Base-by-base conservation (phyloP, 2,113 vertebrate species). In the Amphiprion ocellaris region DNA sequence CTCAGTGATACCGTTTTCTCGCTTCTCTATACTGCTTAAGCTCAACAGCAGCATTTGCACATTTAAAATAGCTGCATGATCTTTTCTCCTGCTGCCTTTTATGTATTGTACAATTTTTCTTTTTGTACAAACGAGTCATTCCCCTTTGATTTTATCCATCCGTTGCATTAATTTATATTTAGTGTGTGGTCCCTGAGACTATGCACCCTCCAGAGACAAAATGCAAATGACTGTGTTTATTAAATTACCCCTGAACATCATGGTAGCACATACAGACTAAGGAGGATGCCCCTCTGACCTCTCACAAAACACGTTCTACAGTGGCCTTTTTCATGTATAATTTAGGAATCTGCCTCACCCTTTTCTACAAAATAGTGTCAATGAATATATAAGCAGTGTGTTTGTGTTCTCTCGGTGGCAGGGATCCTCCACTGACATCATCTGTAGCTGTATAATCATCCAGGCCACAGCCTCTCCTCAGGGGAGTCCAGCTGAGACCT, bases 401-500 rank as follows among this genome's bases (percentile, higher is more conserved):
- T 88, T 83, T 83, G 74, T 68, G 73, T 85, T 81, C 66, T 74
- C 55, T 86, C 50, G 2, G 79, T 70, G 68, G 65, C 74, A 67
- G 82, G 82, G 80, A 90, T 88, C 79, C 87, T 91, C 83, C 83
- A 75, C 78, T 82, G 90, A 91, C 88, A 93, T 93, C 91, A 92
- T 91, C 82, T 93, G 89, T 86, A 88, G 85, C 90, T 88, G 64
- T 88, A 84, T 91, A 93, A 91, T 93, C 91, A 94, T 93, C 79
- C 89, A 92, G 89, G 86, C 88, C 89, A 77, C 69, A 87, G 86
- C 56, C 70, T 85, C 79, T 89, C 85, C 89, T 90, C 86, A 37
- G 85, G 87, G 90, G 86, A 91, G 89, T 85, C 84, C 92, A 92
- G 88, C 89, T 87, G 88, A 91, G 93, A 87, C 88, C 92, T 30